Evolutionary conservation across 2,888 invertebrate species (phyloP), one percentile per base, ranked within the genome.

Genomic region (Dexiosoma caninum): DNA sequence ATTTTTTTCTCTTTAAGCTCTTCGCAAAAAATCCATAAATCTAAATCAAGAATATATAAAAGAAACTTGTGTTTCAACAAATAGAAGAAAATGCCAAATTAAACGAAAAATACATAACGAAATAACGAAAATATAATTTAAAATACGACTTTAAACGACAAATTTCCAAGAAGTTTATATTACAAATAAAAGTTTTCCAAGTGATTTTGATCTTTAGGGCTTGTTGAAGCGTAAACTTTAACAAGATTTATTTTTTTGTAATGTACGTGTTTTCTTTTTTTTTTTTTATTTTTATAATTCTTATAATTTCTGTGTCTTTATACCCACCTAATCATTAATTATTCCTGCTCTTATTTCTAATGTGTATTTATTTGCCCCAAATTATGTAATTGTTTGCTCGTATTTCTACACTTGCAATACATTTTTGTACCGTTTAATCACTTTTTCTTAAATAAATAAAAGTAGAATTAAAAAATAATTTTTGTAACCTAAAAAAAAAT

Each of bases 331-430:
- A n/a, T n/a, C n/a, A n/a, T 55, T 37, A 59, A 19, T 6, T 49
- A 16, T 37, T n/a, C 37, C 59, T 66, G 32, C 16, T 66, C 27
- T 53, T 27, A 46, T 16, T 72, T 74, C 69, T 44, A 69, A 57
- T 57, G 57, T 35, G 30, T n/a, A 59, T n/a, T n/a, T n/a, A n/a
- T 53, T 71, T 53, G 30, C 53, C 30, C 27, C 40, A 59, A 71
- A 80, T 80, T 80, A 80, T 80, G 75, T 80, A 80, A 80, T 80
- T 71, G 64, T 57, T 72, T 78, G 66, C 55, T 42, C 42, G 23
- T 51, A 35, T 62, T 40, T 14, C 32, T 55, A 35, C 37, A 53
- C 40, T 55, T 10, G 12, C 27, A 10, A 37, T 14, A 35, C 4
- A 60, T 51, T 51, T 60, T 60, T 71, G 10, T 53, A 21, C 53